phyloP scores from a whole-genome alignment of 2,888 invertebrate genomes.

The Hylaea fasciaria region DNA sequence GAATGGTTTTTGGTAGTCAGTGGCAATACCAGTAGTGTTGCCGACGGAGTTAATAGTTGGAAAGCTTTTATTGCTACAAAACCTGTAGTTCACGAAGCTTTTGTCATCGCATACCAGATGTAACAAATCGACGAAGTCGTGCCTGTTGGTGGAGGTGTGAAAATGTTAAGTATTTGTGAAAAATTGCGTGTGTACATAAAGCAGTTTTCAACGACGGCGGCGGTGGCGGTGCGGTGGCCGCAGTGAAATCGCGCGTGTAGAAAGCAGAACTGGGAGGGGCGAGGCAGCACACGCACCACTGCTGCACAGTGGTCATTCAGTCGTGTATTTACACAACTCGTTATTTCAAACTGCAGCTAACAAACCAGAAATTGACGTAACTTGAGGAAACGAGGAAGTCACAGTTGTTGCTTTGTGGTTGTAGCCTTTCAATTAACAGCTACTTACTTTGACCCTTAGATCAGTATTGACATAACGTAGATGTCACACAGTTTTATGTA shows the following conservation, averaged over 20 bases:
- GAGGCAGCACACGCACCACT: constrained; percentile 65
- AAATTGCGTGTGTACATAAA: constrained; percentile 74
- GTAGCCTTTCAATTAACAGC: not conserved
- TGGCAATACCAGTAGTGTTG: constrained; percentile 17
- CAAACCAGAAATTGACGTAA: constrained; percentile 34
- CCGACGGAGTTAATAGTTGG: constrained; percentile 1
- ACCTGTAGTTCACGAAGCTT: constrained; percentile 15
- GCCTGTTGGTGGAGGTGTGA: constrained; percentile 53
- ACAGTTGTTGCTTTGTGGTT: constrained; percentile 28
- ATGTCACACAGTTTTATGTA: too few species aligned
- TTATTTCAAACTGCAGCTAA: constrained; percentile 26
- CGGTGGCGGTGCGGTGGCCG: constrained; percentile 49
- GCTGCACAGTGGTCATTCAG: constrained; percentile 55
- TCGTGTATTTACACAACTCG: constrained; percentile 37
- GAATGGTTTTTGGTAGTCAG: constrained; percentile 30
- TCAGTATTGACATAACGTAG: not conserved
- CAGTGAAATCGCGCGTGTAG: constrained; percentile 83
- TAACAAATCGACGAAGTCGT: constrained; percentile 24
- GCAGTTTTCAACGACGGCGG: constrained; percentile 32
- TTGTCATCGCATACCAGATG: constrained; percentile 35
- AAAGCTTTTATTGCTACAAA: constrained; percentile 14
- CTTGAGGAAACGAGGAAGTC: constrained; percentile 40
- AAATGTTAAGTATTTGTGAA: constrained; percentile 67
- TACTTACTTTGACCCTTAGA: not conserved
- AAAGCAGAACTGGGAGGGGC: constrained; percentile 82